Evolutionary conservation across 2,888 invertebrate species (phyloP).

Genomic region (Rhaphigaster nebulosa): DNA sequence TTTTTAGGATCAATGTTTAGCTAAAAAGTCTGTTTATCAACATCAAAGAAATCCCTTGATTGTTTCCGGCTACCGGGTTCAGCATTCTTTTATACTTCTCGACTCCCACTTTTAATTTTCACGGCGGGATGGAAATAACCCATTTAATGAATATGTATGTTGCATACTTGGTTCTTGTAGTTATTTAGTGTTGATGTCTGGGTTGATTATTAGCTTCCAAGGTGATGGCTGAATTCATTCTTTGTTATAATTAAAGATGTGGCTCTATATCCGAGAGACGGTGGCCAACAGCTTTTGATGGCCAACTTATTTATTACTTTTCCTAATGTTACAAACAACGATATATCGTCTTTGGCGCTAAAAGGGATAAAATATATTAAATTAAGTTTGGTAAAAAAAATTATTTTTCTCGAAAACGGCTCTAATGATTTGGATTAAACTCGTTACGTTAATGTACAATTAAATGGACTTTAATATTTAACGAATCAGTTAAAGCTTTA

Average conservation of each 20-base stretch:
- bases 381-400: no score
- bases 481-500: no score
- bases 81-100: not conserved
- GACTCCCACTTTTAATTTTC: not conserved
- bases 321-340: no score
- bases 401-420: no score
- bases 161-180: not conserved
- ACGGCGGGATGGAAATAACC: not conserved
- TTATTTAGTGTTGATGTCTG: not conserved
- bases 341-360: no score
- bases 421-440: no score
- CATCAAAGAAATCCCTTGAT: not conserved
- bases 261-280: no score
- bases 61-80: constrained; percentile 19
- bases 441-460: no score
- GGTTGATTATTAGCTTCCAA: not conserved
- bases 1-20: not conserved
- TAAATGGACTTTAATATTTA: no score
- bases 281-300: no score
- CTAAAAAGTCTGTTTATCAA: constrained; percentile 8
- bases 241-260: not conserved
- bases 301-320: no score
- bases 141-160: not conserved
- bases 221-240: not conserved
- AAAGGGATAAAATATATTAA: no score